phyloP scores from a whole-genome alignment of 1,140 invertebrate genomes.

The Uloborus diversus region DNA sequence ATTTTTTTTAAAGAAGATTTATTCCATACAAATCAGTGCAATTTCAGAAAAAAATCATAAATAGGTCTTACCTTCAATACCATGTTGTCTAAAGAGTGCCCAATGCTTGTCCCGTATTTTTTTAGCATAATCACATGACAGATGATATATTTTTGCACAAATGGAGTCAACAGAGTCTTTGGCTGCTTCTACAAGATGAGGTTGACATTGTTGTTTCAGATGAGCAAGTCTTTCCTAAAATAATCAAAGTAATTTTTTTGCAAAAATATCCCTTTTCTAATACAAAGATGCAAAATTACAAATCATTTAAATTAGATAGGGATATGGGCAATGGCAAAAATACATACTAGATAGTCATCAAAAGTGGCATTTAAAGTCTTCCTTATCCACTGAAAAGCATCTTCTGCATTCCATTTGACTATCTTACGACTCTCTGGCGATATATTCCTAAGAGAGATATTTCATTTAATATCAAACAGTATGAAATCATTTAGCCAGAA shows the following conservation, averaged over 20 bases:
- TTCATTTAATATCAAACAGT: too few relatives aligned
- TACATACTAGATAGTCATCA: constrained; percentile 75
- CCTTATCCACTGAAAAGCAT: constrained; percentile 94
- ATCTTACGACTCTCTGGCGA: constrained; percentile 94
- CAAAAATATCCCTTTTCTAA: too few relatives aligned
- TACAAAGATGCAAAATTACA: too few relatives aligned
- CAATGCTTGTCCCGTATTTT: constrained; percentile 90
- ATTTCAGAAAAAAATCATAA: too few relatives aligned
- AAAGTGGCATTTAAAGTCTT: constrained; percentile 94
- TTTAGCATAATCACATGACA: constrained; percentile 89
- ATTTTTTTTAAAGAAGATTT: too few relatives aligned
- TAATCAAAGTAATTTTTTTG: too few relatives aligned
- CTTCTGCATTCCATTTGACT: constrained; percentile 98
- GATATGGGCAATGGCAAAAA: not conserved
- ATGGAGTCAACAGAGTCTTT: constrained; percentile 95
- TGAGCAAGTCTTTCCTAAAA: constrained; percentile 67
- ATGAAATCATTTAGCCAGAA: too few relatives aligned
- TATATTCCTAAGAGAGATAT: constrained; percentile 75
- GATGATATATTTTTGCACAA: constrained; percentile 91
- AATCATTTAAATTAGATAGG: too few relatives aligned
- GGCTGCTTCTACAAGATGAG: constrained; percentile 91
- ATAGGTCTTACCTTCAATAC: constrained; percentile 74
- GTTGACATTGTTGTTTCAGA: constrained; percentile 89
- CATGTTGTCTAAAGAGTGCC: constrained; percentile 85
- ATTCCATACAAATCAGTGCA: too few relatives aligned